These are phyloP conservation scores for Heliconius ismenius DNA, from an alignment of 2,888 invertebrate genomes.

Conservation along the genomic window DNA sequence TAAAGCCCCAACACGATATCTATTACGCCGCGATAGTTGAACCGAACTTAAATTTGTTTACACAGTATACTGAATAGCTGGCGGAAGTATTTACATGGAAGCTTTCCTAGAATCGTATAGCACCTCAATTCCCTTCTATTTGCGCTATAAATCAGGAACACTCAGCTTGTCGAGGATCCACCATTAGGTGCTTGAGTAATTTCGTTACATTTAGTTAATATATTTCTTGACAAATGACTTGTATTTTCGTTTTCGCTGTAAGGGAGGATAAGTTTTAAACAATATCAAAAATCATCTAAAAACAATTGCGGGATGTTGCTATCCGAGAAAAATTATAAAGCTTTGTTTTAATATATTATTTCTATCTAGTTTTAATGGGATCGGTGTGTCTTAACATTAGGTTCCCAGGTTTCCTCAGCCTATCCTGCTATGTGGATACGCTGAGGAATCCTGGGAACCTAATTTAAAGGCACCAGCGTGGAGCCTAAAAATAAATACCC, in stretches of 20 bases:
- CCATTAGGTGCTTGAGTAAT: slow-evolving; percentile 27
- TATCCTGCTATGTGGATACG: too few relatives aligned
- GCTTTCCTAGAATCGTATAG: slow-evolving; percentile 11
- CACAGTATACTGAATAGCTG: slow-evolving; percentile 10
- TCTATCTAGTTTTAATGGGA: too few relatives aligned
- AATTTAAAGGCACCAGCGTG: background rate
- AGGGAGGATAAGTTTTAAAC: background rate
- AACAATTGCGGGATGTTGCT: too few relatives aligned
- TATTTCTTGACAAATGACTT: background rate
- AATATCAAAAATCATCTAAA: background rate
- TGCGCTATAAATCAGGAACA: slow-evolving; percentile 28
- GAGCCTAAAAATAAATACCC: background rate
- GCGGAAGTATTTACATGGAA: slow-evolving; percentile 20
- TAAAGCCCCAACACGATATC: background rate
- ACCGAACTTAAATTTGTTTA: slow-evolving; percentile 9
- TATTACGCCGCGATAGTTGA: background rate
- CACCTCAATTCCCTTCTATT: slow-evolving; percentile 20
- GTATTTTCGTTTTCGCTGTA: background rate
- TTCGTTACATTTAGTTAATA: slow-evolving; percentile 7
- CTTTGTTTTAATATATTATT: too few relatives aligned
- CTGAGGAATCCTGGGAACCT: too few relatives aligned
- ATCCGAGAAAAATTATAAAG: too few relatives aligned
- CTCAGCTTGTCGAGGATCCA: slow-evolving; percentile 26
- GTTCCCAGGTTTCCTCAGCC: background rate
- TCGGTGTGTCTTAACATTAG: background rate